Evolutionary conservation across 1,140 invertebrate genomes (phyloP).

Genomic region (Hesperophylax magnus): DNA sequence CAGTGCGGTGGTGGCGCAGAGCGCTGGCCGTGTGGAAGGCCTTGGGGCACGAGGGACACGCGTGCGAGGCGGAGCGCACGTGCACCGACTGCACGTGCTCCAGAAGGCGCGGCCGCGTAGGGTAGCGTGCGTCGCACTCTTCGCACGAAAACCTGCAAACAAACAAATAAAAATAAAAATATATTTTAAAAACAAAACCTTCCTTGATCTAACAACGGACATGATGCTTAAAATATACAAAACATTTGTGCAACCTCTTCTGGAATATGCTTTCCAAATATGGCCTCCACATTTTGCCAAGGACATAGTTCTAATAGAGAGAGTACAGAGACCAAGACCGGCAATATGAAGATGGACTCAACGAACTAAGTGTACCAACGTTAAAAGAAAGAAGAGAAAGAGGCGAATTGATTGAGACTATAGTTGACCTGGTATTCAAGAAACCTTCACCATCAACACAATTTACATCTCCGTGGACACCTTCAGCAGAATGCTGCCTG

Average conservation of each 20-base stretch:
- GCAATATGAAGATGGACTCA: too few relatives aligned
- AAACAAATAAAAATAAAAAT: too few relatives aligned
- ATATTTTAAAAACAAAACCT: too few relatives aligned
- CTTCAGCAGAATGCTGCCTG: neutral
- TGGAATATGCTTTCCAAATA: too few relatives aligned
- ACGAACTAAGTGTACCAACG: too few relatives aligned
- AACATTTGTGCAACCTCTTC: too few relatives aligned
- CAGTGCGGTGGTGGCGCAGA: neutral
- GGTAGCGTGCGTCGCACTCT: slow-evolving; percentile 24
- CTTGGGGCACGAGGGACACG: neutral
- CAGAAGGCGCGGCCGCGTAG: neutral
- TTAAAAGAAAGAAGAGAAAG: too few relatives aligned
- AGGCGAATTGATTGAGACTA: too few relatives aligned
- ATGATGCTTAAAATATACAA: neutral
- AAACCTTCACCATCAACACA: neutral
- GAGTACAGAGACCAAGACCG: too few relatives aligned
- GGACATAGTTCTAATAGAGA: too few relatives aligned
- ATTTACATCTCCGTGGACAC: neutral
- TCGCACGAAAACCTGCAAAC: slow-evolving; percentile 11
- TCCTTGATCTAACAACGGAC: neutral
- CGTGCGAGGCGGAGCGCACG: neutral
- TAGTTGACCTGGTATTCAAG: too few relatives aligned
- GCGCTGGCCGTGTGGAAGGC: slow-evolving; percentile 15
- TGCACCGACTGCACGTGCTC: slow-evolving; percentile 14
- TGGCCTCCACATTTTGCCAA: too few relatives aligned